Base-by-base conservation (phyloP, 2,888 invertebrate species). In the Scaptomyza reducta region DNA sequence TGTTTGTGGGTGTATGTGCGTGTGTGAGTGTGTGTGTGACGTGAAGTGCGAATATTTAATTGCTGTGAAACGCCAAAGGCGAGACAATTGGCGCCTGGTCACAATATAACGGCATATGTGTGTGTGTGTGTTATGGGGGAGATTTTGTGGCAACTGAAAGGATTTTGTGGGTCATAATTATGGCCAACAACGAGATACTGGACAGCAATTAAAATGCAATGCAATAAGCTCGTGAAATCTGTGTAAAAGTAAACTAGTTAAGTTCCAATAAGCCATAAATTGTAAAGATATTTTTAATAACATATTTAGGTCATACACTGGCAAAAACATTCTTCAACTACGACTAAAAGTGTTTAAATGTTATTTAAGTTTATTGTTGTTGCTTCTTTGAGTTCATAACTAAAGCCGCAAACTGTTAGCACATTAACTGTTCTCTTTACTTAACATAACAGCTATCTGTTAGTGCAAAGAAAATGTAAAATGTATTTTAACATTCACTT, bases 21-120 rank as follows among this genome's bases (percentile, higher is more conserved):
- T 16, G 38, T 38, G 38, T 38, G 14, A 9, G 14, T 14, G 14
- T 16, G 16, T 40, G 40, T 40, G 40, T 40, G 40, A 40, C 70
- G 49, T 87, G 64, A 81, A 77, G 85, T 82, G 85, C 85, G 81
- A 75, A 81, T 68, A 87, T 82, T 82, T 82, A 82, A 82, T 82
- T 82, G 85, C 81, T 82, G 77, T 72, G 71, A 77, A 87, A 79
- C 49, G 58, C 64, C 66, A 70, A 62, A 66, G 63, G 53, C 80
- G 44, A 68, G 70, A 72, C 81, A 77, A 64, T 84, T 70, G 87
- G 75, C 85, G 81, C 85, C 85, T 53, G 56, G 67, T 53, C 65
- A 58, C 40, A 53, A 56, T 44, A 35, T 16, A 40, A 38, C 33
- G 60, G 60, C 40, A 58, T 38, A 50, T 70, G 16, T 31, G 31